phyloP scores from a whole-genome alignment of 1,140 invertebrate genomes.

The Leptonema lineaticorne region DNA sequence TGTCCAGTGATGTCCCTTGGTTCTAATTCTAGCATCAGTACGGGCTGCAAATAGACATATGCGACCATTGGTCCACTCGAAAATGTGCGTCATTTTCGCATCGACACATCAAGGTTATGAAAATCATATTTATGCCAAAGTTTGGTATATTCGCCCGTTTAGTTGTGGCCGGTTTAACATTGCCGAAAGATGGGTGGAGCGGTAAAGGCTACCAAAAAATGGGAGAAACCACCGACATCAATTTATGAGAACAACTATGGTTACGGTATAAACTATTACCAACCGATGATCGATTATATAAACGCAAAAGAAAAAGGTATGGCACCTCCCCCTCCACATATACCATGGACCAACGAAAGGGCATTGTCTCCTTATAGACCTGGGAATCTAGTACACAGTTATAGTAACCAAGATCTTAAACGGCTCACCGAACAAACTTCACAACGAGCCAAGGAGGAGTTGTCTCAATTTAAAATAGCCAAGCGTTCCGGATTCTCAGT shows the following conservation, averaged over 20 bases:
- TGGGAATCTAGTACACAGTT: slow-evolving; percentile 59
- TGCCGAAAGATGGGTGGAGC: neutral
- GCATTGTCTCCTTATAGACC: slow-evolving; percentile 62
- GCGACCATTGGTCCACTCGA: slow-evolving; percentile 22
- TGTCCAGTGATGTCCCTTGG: neutral
- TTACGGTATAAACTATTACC: slow-evolving; percentile 77
- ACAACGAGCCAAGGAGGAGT: slow-evolving; percentile 65
- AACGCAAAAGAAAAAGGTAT: slow-evolving; percentile 58
- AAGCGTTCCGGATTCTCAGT: slow-evolving; percentile 69
- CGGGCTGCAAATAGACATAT: slow-evolving; percentile 33
- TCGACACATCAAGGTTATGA: slow-evolving; percentile 48
- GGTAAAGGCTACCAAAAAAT: slow-evolving; percentile 43
- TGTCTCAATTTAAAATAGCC: slow-evolving; percentile 61
- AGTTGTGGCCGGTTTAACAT: slow-evolving; percentile 10
- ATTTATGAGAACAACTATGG: slow-evolving; percentile 79
- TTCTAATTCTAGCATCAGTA: slow-evolving; percentile 28
- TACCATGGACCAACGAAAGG: slow-evolving; percentile 74
- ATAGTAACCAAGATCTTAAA: slow-evolving; percentile 64
- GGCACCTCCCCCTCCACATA: slow-evolving; percentile 57
- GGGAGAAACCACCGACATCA: slow-evolving; percentile 62
- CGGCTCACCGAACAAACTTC: slow-evolving; percentile 64
- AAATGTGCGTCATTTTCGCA: slow-evolving; percentile 25
- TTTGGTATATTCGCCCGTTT: slow-evolving; percentile 8
- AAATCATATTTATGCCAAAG: slow-evolving; percentile 50
- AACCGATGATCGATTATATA: slow-evolving; percentile 81